Conservation (phyloP, 2,113 vertebrate genomes). For the Antechinus stuartii region DNA sequence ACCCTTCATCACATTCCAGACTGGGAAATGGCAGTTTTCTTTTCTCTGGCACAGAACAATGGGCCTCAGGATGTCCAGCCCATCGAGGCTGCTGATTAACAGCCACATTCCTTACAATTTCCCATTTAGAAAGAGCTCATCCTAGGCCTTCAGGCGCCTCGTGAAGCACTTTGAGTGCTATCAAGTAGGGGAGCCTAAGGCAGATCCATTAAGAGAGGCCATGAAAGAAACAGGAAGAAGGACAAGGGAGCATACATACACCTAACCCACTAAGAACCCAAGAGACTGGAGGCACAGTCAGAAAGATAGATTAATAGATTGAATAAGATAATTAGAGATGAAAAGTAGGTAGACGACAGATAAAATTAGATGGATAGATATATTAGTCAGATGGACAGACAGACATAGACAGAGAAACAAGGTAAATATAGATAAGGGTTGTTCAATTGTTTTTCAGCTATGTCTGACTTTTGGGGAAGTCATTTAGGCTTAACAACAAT, state of each 20-base stretch:
- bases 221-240: neutral
- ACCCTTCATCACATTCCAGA: neutral
- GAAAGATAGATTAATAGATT: neutral
- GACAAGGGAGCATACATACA: neutral
- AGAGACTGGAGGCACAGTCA: neutral
- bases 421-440: neutral
- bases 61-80: slow-evolving; percentile 17
- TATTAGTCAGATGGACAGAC: neutral
- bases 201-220: neutral
- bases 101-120: neutral
- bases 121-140: neutral
- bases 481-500: neutral
- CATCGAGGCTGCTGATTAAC: neutral
- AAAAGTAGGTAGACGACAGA: neutral
- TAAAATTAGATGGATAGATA: neutral
- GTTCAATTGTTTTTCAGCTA: neutral
- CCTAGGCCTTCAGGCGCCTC: neutral
- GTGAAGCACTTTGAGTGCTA: neutral
- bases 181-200: neutral
- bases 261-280: neutral
- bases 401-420: neutral
- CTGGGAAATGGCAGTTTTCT: neutral
- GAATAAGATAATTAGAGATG: neutral
- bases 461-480: neutral
- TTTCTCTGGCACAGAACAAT: neutral